Evolutionary conservation across 2,888 invertebrate genomes (phyloP).

Genomic region (Tiliacea aurago): DNA sequence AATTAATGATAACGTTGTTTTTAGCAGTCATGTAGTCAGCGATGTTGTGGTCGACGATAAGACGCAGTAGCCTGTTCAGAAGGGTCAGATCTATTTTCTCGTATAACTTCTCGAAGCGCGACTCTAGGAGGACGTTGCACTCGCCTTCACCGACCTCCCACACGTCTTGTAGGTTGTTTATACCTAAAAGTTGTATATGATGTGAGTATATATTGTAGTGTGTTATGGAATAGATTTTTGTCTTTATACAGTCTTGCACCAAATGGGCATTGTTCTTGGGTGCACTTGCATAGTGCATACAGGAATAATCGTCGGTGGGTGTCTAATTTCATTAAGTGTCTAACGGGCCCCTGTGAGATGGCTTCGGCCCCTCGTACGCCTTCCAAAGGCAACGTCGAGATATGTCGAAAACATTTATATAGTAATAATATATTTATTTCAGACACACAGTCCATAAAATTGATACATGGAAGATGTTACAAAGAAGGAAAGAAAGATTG

Average conservation of each 20-base stretch:
- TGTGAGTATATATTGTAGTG: background rate
- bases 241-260: background rate
- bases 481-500: too few species aligned
- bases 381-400: background rate
- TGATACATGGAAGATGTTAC: too few species aligned
- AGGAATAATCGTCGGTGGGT: background rate
- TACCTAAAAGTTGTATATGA: conserved; percentile 85
- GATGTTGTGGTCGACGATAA: conserved; percentile 99
- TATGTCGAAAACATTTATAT: background rate
- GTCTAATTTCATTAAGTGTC: background rate
- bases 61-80: conserved; percentile 97
- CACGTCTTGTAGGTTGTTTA: conserved; percentile 99
- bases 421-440: background rate
- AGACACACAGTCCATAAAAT: background rate
- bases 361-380: background rate
- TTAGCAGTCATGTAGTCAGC: conserved; percentile 99
- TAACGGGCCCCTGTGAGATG: background rate
- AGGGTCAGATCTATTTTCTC: conserved; percentile 99
- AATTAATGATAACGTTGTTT: conserved; percentile 99
- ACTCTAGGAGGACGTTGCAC: conserved; percentile 99
- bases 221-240: background rate
- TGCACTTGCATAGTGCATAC: background rate
- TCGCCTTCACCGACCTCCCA: conserved; percentile 99
- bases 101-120: conserved; percentile 99
- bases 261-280: background rate